Evolutionary conservation across 2,113 vertebrate species (phyloP).

Genomic region (Jaculus jaculus): DNA sequence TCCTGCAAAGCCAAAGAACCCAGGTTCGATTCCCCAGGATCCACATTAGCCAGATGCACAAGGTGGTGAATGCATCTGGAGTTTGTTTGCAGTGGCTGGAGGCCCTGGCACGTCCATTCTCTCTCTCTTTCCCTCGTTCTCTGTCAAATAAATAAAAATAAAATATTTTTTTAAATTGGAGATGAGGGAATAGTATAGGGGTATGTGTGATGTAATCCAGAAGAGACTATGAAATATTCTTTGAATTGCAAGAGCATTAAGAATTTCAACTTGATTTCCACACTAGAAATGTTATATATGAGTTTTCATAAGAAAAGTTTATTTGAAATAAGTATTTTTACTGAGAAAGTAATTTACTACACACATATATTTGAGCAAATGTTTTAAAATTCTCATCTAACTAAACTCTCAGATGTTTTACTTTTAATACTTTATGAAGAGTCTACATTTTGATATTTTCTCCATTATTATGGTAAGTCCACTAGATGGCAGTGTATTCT

Average conservation of each 20-base stretch:
- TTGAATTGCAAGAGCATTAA: not conserved
- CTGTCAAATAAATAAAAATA: no score
- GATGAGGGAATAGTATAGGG: not conserved
- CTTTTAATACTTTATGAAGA: not conserved
- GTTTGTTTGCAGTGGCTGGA: no score
- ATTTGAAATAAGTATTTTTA: not conserved
- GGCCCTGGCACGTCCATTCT: no score
- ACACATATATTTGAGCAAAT: not conserved
- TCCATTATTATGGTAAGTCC: not conserved
- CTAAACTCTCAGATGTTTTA: not conserved
- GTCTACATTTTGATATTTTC: not conserved
- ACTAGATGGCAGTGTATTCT: conserved; percentile 62
- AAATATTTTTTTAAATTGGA: not conserved
- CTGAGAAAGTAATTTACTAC: not conserved
- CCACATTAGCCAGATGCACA: no score
- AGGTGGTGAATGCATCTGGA: no score
- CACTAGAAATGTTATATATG: not conserved
- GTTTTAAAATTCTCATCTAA: not conserved
- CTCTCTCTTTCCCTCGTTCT: no score
- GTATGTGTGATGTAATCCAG: not conserved
- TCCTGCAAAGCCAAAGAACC: no score
- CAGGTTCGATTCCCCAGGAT: no score
- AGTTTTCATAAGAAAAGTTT: not conserved
- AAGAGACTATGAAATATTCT: not conserved
- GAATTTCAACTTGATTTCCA: not conserved